phyloP scores from a whole-genome alignment of 1,140 invertebrate genomes.

The Ridgeia piscesae region DNA sequence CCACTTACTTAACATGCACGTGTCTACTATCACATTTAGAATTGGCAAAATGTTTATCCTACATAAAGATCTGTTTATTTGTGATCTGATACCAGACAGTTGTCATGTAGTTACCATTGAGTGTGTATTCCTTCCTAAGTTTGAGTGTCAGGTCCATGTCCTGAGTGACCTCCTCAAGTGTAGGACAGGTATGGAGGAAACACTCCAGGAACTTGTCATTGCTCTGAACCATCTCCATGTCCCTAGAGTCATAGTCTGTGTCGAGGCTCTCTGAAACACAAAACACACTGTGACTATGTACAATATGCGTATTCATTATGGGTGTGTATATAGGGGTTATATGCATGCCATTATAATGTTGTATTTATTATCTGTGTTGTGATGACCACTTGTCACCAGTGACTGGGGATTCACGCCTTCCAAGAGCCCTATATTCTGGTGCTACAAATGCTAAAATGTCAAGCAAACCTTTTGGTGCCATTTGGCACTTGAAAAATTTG shows the following conservation, averaged over 20 bases:
- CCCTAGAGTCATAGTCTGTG: background rate
- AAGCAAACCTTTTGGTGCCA: no score
- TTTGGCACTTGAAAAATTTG: no score
- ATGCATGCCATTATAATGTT: no score
- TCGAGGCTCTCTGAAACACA: background rate
- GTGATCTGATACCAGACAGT: background rate
- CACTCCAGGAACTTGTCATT: background rate
- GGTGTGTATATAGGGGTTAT: no score
- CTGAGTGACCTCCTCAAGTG: background rate
- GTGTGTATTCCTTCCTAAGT: background rate
- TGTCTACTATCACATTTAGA: no score
- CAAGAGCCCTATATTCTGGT: background rate
- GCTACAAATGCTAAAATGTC: no score
- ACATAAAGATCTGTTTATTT: no score
- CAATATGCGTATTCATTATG: no score
- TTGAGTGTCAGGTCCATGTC: background rate
- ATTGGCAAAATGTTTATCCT: no score
- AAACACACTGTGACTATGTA: background rate
- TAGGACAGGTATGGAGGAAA: background rate
- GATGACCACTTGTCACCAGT: no score
- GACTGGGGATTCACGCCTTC: background rate
- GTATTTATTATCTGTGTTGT: no score
- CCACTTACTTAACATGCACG: no score
- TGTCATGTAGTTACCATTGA: background rate
- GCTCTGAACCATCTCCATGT: background rate